phyloP scores from a whole-genome alignment of 2,113 vertebrate species.

The Castor canadensis region DNA sequence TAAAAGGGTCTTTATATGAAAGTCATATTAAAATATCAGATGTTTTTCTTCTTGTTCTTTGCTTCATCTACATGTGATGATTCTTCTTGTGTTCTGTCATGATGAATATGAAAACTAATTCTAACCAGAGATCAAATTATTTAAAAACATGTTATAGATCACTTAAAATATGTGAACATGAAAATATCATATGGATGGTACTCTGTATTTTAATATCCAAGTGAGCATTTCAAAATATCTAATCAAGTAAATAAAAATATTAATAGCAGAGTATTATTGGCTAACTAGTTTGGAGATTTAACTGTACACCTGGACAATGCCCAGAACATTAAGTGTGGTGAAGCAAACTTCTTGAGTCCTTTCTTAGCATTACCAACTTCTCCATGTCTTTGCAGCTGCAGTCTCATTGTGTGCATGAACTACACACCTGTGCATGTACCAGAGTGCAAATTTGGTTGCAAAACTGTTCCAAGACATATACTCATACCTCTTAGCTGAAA shows the following conservation, averaged over 20 bases:
- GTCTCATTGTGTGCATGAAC: background rate
- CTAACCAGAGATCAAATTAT: background rate
- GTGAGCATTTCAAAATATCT: background rate
- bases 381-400: too few species aligned
- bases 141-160: background rate
- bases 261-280: background rate
- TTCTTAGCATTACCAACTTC: background rate
- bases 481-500: background rate
- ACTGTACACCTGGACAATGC: background rate
- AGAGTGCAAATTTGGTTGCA: background rate
- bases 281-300: too few species aligned
- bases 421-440: background rate
- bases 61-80: background rate
- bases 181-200: background rate
- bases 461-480: background rate
- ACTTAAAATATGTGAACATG: background rate
- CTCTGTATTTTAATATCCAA: background rate
- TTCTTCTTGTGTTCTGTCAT: background rate
- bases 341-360: rapidly evolving
- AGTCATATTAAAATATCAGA: background rate
- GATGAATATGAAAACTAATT: background rate
- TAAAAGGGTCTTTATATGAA: background rate
- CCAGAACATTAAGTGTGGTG: background rate
- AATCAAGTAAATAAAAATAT: background rate
- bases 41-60: background rate